phyloP scores from a whole-genome alignment of 2,888 invertebrate species.

The Calliphora vomitoria region DNA sequence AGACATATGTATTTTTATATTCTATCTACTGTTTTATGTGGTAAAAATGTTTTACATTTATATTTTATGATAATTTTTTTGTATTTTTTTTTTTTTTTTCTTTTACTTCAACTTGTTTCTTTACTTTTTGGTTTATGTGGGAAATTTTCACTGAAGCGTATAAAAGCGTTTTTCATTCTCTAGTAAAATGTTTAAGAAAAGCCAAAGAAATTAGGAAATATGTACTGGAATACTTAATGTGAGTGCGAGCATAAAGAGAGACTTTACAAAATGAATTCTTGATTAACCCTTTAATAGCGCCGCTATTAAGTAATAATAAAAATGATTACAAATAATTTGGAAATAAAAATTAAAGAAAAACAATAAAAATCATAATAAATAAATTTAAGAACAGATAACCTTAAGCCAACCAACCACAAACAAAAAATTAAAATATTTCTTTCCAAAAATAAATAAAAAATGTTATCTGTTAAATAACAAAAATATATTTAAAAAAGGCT shows the following conservation, averaged over 20 bases:
- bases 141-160: conserved; percentile 64
- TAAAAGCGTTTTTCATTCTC: conserved; percentile 34
- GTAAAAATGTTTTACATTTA: background rate
- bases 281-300: conserved; percentile 21
- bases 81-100: background rate
- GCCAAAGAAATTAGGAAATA: conserved; percentile 26
- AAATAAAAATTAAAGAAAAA: conserved; percentile 17
- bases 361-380: background rate
- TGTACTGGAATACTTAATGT: background rate
- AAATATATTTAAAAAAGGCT: background rate
- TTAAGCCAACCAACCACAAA: background rate
- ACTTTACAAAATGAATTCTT: background rate
- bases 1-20: conserved; percentile 3
- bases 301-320: background rate
- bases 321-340: background rate
- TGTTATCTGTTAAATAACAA: background rate
- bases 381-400: conserved; percentile 22
- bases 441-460: background rate
- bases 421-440: background rate
- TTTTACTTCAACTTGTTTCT: conserved; percentile 47
- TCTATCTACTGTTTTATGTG: conserved; percentile 1
- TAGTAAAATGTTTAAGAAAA: conserved; percentile 12
- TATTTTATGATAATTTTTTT: conserved; percentile 36
- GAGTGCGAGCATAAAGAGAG: no score
- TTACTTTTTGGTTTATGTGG: conserved; percentile 60